These are phyloP conservation scores for Unio delphinus DNA, from an alignment of 2,888 invertebrate genomes.

Conservation along the genomic window DNA sequence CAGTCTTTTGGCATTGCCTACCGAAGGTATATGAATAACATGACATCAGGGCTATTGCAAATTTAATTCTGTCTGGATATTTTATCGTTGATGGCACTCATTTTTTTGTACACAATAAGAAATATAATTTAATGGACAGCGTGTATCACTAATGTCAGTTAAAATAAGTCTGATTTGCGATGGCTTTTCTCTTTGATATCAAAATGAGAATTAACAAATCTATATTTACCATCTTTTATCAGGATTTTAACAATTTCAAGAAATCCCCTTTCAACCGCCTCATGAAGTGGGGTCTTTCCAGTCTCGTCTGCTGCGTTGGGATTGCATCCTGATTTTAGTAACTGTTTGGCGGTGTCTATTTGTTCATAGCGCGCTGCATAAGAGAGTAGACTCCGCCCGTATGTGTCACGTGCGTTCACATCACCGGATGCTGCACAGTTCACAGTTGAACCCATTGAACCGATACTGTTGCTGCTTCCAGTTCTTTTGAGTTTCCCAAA, in stretches of 20 bases:
- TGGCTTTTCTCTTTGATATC: not conserved
- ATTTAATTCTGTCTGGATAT: too few relatives aligned
- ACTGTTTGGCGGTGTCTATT: constrained; percentile 26
- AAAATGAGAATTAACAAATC: not conserved
- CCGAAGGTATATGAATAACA: too few relatives aligned
- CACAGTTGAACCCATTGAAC: too few relatives aligned
- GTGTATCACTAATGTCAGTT: too few relatives aligned
- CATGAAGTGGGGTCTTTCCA: constrained; percentile 38
- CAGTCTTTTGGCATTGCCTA: too few relatives aligned
- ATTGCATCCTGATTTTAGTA: constrained; percentile 34
- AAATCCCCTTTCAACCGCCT: constrained; percentile 32
- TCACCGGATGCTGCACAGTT: constrained; percentile 11
- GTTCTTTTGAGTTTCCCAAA: too few relatives aligned
- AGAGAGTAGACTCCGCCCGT: constrained; percentile 35
- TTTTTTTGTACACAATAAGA: too few relatives aligned
- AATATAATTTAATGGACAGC: too few relatives aligned
- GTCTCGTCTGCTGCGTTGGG: constrained; percentile 25
- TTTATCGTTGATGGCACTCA: too few relatives aligned
- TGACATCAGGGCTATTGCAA: too few relatives aligned
- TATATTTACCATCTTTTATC: constrained; percentile 31
- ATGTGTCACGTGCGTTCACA: constrained; percentile 29
- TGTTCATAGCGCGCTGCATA: constrained; percentile 44
- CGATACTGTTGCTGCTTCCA: too few relatives aligned
- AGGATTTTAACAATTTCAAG: constrained; percentile 33
- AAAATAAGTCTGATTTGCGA: not conserved